A percentile compares a stretch with the other conserved stretches of the same genome.
Evolutionary conservation across 2,888 invertebrate species (phyloP).

Genomic region (Drosophila hamatofila): DNA sequence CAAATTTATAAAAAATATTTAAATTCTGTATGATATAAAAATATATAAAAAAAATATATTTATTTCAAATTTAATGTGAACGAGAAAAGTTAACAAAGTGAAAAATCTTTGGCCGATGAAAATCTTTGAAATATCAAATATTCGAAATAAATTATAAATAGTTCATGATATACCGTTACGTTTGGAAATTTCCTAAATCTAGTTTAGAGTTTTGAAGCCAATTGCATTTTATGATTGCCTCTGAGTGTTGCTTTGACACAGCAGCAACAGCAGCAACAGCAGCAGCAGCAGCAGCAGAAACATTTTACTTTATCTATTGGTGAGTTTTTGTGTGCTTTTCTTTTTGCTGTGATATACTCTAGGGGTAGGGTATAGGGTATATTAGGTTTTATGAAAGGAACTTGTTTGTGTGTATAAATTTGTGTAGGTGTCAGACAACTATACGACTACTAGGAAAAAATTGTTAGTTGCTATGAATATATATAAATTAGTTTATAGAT

Average conservation of each 20-base stretch:
- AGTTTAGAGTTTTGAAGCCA: conserved; percentile 65
- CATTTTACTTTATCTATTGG: conserved; percentile 63
- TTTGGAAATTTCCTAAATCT: conserved; percentile 21
- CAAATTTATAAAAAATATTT: background rate
- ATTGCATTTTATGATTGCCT: conserved; percentile 80
- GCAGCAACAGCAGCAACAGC: conserved; percentile 36
- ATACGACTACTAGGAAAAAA: background rate
- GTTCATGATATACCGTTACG: conserved; percentile 21
- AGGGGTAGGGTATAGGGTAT: background rate
- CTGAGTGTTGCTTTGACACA: conserved; percentile 62
- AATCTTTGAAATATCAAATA: background rate
- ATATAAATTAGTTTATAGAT: background rate
- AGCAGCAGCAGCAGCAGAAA: conserved; percentile 23
- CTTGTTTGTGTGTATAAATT: background rate
- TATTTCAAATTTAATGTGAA: background rate
- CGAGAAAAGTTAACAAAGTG: conserved; percentile 5
- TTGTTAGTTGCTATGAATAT: background rate
- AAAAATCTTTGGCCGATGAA: background rate
- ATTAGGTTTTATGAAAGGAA: background rate
- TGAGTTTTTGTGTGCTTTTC: conserved; percentile 46
- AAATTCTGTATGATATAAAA: background rate
- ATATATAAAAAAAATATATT: background rate
- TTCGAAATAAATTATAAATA: background rate
- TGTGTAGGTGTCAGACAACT: background rate
- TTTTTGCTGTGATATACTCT: background rate